phyloP scores from a whole-genome alignment of 2,113 vertebrate species.

The Crotalus helleri region DNA sequence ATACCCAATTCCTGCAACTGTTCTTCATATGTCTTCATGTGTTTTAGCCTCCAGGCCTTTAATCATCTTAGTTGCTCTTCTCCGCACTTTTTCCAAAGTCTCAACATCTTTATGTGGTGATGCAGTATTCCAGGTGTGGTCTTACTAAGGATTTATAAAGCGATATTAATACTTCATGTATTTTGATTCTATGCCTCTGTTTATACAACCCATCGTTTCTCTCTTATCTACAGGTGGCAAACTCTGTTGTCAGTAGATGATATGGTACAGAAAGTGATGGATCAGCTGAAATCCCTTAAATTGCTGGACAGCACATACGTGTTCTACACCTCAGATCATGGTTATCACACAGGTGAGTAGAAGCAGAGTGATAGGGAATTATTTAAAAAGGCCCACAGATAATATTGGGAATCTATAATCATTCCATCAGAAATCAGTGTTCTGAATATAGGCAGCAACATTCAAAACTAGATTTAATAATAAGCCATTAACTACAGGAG shows the following conservation, averaged over 20 bases:
- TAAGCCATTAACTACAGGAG: neutral
- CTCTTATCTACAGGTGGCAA: slow-evolving; percentile 68
- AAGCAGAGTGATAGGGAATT: neutral
- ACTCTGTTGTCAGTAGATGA: slow-evolving; percentile 83
- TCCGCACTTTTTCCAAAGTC: too few relatives aligned
- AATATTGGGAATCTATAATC: neutral
- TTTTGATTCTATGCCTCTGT: neutral
- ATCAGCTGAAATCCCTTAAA: slow-evolving; percentile 65
- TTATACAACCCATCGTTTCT: neutral
- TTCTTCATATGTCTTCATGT: too few relatives aligned
- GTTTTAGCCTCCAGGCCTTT: too few relatives aligned
- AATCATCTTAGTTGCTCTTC: too few relatives aligned
- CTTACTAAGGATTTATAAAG: neutral
- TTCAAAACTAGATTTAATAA: neutral
- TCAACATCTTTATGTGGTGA: neutral
- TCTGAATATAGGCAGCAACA: neutral
- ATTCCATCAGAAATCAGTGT: neutral
- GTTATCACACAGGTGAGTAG: slow-evolving; percentile 77
- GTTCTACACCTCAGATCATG: slow-evolving; percentile 83
- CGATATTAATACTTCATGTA: neutral
- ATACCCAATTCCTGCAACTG: too few relatives aligned
- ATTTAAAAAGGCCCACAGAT: neutral
- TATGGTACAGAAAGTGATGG: slow-evolving; percentile 77
- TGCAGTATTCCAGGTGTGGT: neutral
- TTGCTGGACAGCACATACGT: slow-evolving; percentile 78